Percentiles rank a stretch among this genome's conserved stretches.
These are phyloP conservation scores for Phataginus tetradactyla DNA, from an alignment of 2,797 vertebrate species.

Conservation along the genomic window DNA sequence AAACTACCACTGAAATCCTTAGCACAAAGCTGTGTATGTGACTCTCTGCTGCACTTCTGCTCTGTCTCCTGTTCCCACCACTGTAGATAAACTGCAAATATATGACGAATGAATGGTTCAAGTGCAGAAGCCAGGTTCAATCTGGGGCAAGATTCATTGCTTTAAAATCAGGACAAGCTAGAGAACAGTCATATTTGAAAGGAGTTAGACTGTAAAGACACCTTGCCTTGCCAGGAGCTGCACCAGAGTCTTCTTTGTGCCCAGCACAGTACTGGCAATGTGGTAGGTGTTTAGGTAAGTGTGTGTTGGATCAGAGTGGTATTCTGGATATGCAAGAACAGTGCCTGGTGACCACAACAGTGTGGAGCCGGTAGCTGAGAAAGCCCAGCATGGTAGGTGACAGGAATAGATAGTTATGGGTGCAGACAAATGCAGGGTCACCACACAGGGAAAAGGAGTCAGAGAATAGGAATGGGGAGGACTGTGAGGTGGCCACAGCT, in stretches of 20 bases:
- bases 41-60: neutral
- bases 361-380: neutral
- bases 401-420: neutral
- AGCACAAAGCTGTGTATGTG: neutral
- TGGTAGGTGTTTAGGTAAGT: neutral
- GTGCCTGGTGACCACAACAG: neutral
- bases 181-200: neutral
- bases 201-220: neutral
- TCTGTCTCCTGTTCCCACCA: neutral
- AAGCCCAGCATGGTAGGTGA: neutral
- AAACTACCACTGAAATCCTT: neutral
- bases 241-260: neutral
- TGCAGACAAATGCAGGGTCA: neutral
- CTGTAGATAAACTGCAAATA: neutral
- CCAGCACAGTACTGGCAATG: neutral
- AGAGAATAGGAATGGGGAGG: neutral
- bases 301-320: neutral
- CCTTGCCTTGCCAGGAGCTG: neutral
- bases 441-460: neutral
- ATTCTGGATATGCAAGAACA: neutral
- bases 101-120: neutral
- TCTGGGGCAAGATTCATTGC: neutral
- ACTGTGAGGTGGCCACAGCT: accelerated
- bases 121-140: neutral
- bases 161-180: neutral